Percentiles rank a stretch among this genome's conserved stretches.
Conservation (phyloP, 2,888 invertebrate genomes). For the Lucinisca nassula region DNA sequence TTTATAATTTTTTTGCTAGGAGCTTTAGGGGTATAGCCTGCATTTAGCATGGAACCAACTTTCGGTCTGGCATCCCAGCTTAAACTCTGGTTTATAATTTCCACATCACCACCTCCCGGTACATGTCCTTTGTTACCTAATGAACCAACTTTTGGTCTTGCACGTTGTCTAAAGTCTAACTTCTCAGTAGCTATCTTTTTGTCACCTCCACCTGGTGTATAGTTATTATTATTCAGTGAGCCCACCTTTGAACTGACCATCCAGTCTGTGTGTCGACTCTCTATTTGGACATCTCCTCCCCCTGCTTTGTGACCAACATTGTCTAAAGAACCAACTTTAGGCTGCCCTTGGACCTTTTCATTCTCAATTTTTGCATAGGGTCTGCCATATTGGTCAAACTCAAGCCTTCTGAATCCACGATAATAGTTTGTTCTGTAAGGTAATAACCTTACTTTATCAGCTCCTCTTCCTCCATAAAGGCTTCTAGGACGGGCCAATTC, state of each 20-base stretch:
- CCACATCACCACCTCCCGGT: slow-evolving; percentile 68
- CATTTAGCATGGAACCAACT: slow-evolving; percentile 81
- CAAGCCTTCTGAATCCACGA: slow-evolving; percentile 62
- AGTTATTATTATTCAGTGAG: slow-evolving; percentile 75
- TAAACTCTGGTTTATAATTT: slow-evolving; percentile 63
- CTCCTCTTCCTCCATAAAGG: slow-evolving; percentile 53
- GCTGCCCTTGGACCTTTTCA: slow-evolving; percentile 91
- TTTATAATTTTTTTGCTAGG: slow-evolving; percentile 67
- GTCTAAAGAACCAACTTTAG: slow-evolving; percentile 97
- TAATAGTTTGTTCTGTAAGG: slow-evolving; percentile 50
- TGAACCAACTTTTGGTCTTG: slow-evolving; percentile 95
- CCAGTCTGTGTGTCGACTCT: slow-evolving; percentile 58
- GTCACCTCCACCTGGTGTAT: slow-evolving; percentile 71
- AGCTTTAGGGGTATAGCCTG: slow-evolving; percentile 74
- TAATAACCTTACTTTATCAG: slow-evolving; percentile 57
- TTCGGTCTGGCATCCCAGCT: slow-evolving; percentile 76
- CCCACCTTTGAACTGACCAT: slow-evolving; percentile 73
- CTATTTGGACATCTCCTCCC: slow-evolving; percentile 70
- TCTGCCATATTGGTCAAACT: slow-evolving; percentile 64
- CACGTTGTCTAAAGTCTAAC: slow-evolving; percentile 89
- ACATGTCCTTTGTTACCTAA: slow-evolving; percentile 53
- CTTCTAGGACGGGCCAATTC: slow-evolving; percentile 58
- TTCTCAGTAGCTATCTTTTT: slow-evolving; percentile 67
- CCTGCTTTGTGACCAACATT: slow-evolving; percentile 94
- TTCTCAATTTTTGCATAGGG: slow-evolving; percentile 62